Conservation (phyloP, 1,140 invertebrate species). For the Temnothorax nylanderi region DNA sequence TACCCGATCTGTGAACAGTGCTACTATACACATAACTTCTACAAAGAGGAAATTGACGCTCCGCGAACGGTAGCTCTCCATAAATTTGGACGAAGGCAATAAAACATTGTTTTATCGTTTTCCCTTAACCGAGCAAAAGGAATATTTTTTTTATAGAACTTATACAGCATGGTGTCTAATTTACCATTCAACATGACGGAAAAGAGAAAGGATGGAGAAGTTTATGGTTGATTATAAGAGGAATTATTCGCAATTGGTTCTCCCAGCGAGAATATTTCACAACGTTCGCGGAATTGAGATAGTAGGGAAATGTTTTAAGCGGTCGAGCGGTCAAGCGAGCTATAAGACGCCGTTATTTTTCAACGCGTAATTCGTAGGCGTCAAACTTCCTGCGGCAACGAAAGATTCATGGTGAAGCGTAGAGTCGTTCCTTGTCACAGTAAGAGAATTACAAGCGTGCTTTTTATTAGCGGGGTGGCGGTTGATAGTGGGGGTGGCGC, state of each 20-base stretch:
- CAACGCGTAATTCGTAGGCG: background rate
- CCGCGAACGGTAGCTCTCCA: conserved; percentile 12
- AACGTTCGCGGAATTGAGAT: background rate
- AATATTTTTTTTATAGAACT: background rate
- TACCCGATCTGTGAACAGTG: conserved; percentile 46
- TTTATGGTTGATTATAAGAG: conserved; percentile 9
- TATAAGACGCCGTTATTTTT: background rate
- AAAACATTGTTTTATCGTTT: conserved; percentile 45
- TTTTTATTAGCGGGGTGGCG: conserved; percentile 36
- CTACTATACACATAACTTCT: conserved; percentile 51
- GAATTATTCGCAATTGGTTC: background rate
- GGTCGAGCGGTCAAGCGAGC: background rate
- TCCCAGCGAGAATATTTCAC: background rate
- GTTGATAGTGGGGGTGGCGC: conserved; percentile 63
- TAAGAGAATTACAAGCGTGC: conserved; percentile 34
- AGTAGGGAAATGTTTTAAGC: background rate
- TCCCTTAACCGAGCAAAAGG: background rate
- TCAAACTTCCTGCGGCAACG: background rate
- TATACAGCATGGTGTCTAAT: background rate
- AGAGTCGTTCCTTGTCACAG: conserved; percentile 1
- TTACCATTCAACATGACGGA: background rate
- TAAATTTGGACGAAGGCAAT: conserved; percentile 60
- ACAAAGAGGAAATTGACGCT: conserved; percentile 65
- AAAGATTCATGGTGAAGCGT: background rate
- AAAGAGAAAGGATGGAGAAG: background rate